Conservation (phyloP, 2,113 vertebrate genomes). For the Phocoena phocoena region DNA sequence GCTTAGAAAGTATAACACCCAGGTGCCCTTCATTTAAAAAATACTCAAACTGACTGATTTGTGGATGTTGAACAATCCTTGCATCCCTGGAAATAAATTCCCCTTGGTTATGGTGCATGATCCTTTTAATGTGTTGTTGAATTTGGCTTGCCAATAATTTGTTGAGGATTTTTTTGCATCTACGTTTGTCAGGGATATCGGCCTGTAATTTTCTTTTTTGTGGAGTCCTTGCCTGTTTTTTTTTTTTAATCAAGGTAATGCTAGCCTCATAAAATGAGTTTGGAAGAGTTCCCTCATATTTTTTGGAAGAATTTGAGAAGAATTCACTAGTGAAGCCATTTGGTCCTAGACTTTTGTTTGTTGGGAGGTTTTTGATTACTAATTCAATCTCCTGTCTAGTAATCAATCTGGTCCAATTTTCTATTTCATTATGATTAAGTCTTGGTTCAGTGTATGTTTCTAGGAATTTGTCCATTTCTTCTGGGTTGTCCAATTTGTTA, state of each 20-base stretch:
- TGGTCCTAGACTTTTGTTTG: not conserved
- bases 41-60: not conserved
- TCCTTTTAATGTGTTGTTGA: not conserved
- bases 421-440: not conserved
- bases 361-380: not conserved
- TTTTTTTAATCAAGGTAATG: not conserved
- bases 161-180: not conserved
- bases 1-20: not conserved
- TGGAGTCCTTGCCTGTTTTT: not conserved
- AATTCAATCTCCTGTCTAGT: not conserved
- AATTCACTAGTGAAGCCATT: not conserved
- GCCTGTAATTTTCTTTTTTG: not conserved
- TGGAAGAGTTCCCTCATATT: not conserved
- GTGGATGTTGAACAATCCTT: not conserved
- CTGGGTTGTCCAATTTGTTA: not conserved
- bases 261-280: not conserved
- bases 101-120: not conserved
- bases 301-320: not conserved
- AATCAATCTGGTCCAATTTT: not conserved
- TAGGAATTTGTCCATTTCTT: not conserved
- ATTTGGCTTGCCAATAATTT: not conserved
- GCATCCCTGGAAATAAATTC: not conserved
- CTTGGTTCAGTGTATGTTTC: not conserved
- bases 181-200: not conserved
- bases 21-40: conserved; percentile 5